phyloP scores from a whole-genome alignment of 1,140 invertebrate genomes.

The Drosophila insularis region DNA sequence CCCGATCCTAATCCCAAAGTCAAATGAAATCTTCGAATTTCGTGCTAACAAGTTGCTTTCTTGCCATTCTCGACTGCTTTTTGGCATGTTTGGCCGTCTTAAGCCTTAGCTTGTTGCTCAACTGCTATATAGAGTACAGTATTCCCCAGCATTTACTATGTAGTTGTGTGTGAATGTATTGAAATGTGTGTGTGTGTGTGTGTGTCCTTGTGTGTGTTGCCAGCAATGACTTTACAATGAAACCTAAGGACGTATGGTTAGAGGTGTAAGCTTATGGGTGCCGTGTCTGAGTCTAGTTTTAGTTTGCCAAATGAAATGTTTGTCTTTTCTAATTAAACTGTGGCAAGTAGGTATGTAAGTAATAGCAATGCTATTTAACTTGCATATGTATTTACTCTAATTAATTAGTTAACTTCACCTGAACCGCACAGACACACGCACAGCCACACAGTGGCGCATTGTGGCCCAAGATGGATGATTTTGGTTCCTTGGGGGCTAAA shows the following conservation, averaged over 20 bases:
- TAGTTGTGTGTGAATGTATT: not conserved
- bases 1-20: not conserved
- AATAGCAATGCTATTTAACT: constrained; percentile 9
- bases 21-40: not conserved
- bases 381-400: constrained; percentile 41
- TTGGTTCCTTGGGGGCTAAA: not conserved
- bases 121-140: not conserved
- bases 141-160: not conserved
- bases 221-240: no score
- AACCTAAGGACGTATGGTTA: no score
- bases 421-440: not conserved
- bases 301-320: constrained; percentile 13
- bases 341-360: not conserved
- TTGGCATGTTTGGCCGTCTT: not conserved
- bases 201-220: not conserved
- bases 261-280: not conserved
- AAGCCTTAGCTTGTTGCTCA: not conserved
- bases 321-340: constrained; percentile 35
- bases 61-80: not conserved
- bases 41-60: constrained; percentile 35
- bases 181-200: not conserved
- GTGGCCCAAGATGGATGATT: not conserved
- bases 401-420: constrained; percentile 42
- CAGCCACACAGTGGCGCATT: not conserved
- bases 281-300: constrained; percentile 6